Evolutionary conservation across 2,888 invertebrate species (phyloP).

Genomic region (Hemicrepidius hirtus): DNA sequence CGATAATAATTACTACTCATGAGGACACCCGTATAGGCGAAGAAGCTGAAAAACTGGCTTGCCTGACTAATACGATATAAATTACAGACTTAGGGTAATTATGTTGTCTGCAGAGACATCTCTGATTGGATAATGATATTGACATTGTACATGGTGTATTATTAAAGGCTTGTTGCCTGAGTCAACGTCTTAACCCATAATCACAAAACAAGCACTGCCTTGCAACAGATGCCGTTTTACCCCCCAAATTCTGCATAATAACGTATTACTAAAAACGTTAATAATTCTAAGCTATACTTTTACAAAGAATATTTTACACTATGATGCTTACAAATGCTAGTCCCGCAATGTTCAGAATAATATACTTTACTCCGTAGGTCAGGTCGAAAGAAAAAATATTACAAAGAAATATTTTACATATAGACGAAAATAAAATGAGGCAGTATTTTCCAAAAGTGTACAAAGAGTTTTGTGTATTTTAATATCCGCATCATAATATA

Average conservation of each 20-base stretch:
- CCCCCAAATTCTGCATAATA: constrained; percentile 13
- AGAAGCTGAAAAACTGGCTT: constrained; percentile 62
- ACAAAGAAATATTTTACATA: too few relatives aligned
- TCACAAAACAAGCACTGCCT: constrained; percentile 42
- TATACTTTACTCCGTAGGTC: too few relatives aligned
- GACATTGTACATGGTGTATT: constrained; percentile 71
- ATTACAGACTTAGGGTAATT: constrained; percentile 70
- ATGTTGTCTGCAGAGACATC: constrained; percentile 71
- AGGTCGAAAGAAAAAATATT: too few relatives aligned
- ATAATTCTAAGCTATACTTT: too few relatives aligned
- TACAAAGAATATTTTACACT: background rate
- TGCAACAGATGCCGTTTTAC: constrained; percentile 21
- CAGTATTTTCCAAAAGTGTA: too few relatives aligned
- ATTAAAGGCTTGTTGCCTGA: constrained; percentile 67
- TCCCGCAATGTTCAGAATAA: too few relatives aligned
- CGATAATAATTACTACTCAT: constrained; percentile 64
- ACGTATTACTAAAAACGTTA: too few relatives aligned
- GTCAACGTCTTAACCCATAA: constrained; percentile 55
- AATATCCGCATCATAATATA: too few relatives aligned
- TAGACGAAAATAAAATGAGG: too few relatives aligned
- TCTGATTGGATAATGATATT: constrained; percentile 73
- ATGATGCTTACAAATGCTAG: too few relatives aligned
- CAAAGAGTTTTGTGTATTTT: too few relatives aligned
- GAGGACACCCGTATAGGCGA: constrained; percentile 64
- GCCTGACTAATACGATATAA: constrained; percentile 71